Evolutionary conservation across 2,113 vertebrate genomes (phyloP).

Genomic region (Osmerus eperlanus): DNA sequence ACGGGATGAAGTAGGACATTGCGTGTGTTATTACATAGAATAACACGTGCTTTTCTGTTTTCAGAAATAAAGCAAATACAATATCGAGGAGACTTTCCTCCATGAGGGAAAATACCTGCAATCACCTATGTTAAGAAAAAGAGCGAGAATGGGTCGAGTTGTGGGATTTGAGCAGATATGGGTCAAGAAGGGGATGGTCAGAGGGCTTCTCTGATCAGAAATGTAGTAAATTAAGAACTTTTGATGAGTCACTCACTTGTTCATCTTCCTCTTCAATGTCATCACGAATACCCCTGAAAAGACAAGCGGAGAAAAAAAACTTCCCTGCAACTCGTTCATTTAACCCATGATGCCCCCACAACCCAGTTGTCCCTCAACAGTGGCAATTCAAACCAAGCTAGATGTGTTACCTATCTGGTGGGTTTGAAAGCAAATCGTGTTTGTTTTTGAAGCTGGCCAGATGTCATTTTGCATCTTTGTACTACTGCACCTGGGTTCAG

Average conservation of each 20-base stretch:
- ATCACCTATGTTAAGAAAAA: conserved; percentile 10
- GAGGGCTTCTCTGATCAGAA: conserved; percentile 53
- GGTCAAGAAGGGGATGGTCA: conserved; percentile 12
- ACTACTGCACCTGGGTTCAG: too few species aligned
- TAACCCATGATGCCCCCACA: conserved; percentile 80
- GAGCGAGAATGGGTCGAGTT: background rate
- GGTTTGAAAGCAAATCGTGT: background rate
- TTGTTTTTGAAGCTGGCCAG: too few species aligned
- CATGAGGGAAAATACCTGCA: conserved; percentile 25
- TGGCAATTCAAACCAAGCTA: background rate
- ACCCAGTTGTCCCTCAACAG: conserved; percentile 31
- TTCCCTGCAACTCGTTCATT: conserved; percentile 99
- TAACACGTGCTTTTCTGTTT: too few species aligned
- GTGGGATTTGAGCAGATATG: conserved; percentile 1
- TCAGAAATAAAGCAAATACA: background rate
- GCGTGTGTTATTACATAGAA: too few species aligned
- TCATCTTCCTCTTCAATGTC: conserved; percentile 99
- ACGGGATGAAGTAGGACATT: too few species aligned
- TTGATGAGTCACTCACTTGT: conserved; percentile 97
- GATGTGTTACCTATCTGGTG: conserved; percentile 5
- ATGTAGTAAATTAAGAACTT: conserved; percentile 79
- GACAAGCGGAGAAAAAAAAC: conserved; percentile 99
- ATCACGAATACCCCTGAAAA: conserved; percentile 99
- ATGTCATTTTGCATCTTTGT: too few species aligned
- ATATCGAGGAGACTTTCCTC: background rate